Evolutionary conservation across 2,888 invertebrate species (phyloP).

Genomic region (Ophraella communa): DNA sequence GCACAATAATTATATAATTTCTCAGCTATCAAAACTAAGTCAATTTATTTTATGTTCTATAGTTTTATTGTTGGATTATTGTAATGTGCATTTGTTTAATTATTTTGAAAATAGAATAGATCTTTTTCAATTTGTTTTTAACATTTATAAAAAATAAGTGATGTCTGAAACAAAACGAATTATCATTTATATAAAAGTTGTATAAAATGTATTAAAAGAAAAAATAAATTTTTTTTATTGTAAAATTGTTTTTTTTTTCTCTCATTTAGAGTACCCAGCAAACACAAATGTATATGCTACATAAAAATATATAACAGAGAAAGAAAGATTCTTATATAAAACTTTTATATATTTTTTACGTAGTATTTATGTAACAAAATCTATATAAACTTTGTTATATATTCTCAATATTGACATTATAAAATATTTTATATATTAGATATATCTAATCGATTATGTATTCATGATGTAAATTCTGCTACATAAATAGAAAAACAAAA

Average conservation of each 20-base stretch:
- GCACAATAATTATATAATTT: not conserved
- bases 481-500: too few relatives aligned
- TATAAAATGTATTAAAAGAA: not conserved
- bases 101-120: too few relatives aligned
- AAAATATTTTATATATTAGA: too few relatives aligned
- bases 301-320: not conserved
- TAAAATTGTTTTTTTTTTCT: not conserved
- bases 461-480: too few relatives aligned
- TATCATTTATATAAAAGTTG: not conserved
- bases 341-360: too few relatives aligned
- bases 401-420: too few relatives aligned
- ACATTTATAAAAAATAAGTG: not conserved
- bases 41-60: not conserved
- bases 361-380: too few relatives aligned
- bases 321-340: too few relatives aligned
- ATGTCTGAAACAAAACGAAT: not conserved
- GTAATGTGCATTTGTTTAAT: not conserved
- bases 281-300: not conserved
- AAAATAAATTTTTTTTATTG: not conserved
- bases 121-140: too few relatives aligned
- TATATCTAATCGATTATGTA: too few relatives aligned
- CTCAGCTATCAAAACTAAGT: not conserved
- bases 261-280: not conserved
- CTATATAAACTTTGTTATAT: too few relatives aligned
- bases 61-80: not conserved